Base-by-base conservation (phyloP, 2,888 invertebrate species). In the Synergus japonicus region DNA sequence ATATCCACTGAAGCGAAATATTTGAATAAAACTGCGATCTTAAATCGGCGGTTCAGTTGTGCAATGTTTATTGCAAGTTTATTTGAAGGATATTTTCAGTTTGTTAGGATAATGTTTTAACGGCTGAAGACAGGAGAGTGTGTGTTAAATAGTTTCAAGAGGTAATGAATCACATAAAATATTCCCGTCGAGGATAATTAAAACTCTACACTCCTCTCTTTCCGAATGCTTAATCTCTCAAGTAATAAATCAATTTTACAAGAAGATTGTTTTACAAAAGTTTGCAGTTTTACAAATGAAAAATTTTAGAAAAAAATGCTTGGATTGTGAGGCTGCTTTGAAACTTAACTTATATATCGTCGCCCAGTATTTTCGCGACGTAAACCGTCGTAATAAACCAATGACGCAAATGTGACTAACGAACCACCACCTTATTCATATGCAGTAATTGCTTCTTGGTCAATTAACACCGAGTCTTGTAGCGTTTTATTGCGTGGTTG, bases 351-450 rank as follows among this genome's bases (percentile, higher is more conserved):
- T 78, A 69, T 80, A 79, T 82, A 77, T 81, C 81, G 85, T 83
- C 13, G 12, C 7, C n/a, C 49, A n/a, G 10, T 73, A 46, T 69
- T 67, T 69, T 69, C 15, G 73, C 29, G 54, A 37, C 81, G 81
- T 67, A 73, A 37, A 80, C 77, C 77, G 78, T 81, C 82, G 78
- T 80, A 83, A 83, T 83, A 82, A 80, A 81, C 83, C 82, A 85
- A 83, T 87, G 88, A 88, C 88, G 88, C 83, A 86, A 83, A 85
- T 86, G 80, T 84, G 87, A 88, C 86, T 88, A 88, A 88, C 87
- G 87, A 87, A 87, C 82, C 58, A 79, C 78, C 83, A 80, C 81
- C 87, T 84, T 87, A 87, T 87, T 87, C 88, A 83, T 83, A 83
- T 85, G 84, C 85, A 82, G 87, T 87, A 88, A 88, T 88, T 87